Base-by-base conservation (phyloP, 2,113 vertebrate genomes). In the Talpa occidentalis region DNA sequence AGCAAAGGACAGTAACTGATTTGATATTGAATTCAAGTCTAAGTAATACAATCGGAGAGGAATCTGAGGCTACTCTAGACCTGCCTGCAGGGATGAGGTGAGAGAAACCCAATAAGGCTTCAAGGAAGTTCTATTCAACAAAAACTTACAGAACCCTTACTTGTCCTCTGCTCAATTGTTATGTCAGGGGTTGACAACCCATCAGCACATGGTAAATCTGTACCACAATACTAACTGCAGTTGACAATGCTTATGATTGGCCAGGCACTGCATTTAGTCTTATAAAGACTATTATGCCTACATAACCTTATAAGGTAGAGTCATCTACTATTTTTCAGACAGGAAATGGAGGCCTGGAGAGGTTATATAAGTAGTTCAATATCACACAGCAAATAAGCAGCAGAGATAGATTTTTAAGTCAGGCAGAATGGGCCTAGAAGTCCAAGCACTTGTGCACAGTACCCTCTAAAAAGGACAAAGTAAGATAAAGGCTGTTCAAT, bases 51-150 rank as follows among this genome's bases (percentile, higher is more conserved):
- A 93, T 30, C 37, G 32, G 73, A 87, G 76, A 92, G 40, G 47
- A 52, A 62, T 40, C 28, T 52, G 69, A 49, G 24, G 16, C 28
- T 69, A 44, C 19, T 56, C 8, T 35, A 56, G 49, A 47, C 69
- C 19, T 59, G 21, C 47, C 80, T 69, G 9, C 9, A 59, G 70
- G 37, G 44, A 28, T 77, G 21, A n/a, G 40, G 22, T 26, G 10
- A 28, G 22, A 40, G 12, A 66, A 74, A 77, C 47, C 32, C 30
- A 64, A 10, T 47, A 69, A 37, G 28, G 8, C 24, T 24, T 40
- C 60, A 73, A 78, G 78, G 52, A 93, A 81, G 26, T 92, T 94
- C 52, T 90, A 32, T 54, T 69, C 24, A 85, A 59, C 52, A 60
- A 24, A 49, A 62, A 56, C 11, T 44, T 54, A 19, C 7, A 47